These are phyloP conservation scores for Xanthorhoe spadicearia DNA, from an alignment of 2,888 invertebrate species.

Conservation along the genomic window DNA sequence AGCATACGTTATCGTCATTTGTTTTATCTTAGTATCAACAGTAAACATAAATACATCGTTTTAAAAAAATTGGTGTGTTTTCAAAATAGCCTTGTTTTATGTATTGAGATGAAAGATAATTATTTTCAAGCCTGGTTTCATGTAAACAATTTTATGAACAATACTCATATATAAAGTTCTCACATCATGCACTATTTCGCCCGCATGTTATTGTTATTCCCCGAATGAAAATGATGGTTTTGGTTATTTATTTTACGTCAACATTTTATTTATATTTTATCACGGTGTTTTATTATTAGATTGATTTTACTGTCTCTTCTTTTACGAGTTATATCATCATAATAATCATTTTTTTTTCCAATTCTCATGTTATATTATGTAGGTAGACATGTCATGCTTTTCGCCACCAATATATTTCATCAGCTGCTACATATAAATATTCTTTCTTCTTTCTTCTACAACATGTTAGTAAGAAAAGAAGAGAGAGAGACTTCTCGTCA, in stretches of 20 bases:
- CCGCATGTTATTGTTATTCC: constrained; percentile 16
- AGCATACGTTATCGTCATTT: no score
- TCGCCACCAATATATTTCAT: not conserved
- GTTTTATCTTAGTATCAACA: no score
- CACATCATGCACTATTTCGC: constrained; percentile 1
- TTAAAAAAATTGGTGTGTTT: not conserved
- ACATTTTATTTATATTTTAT: constrained; percentile 34
- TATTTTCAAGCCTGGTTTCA: not conserved
- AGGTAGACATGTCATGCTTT: not conserved
- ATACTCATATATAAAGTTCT: not conserved
- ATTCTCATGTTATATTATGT: not conserved
- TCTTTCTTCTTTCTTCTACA: no score
- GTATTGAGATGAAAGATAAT: not conserved
- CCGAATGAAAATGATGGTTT: constrained; percentile 31
- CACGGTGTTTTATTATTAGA: constrained; percentile 33
- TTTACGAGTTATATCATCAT: not conserved
- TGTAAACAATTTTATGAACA: not conserved
- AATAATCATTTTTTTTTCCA: not conserved
- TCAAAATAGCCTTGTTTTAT: not conserved
- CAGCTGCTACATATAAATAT: not conserved
- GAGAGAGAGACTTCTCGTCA: no score
- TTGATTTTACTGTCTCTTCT: constrained; percentile 37
- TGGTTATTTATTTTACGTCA: constrained; percentile 37
- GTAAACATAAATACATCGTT: no score
- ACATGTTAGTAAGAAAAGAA: no score